Conservation (phyloP, 2,113 vertebrate genomes). For the Pollimyrus isidori region DNA sequence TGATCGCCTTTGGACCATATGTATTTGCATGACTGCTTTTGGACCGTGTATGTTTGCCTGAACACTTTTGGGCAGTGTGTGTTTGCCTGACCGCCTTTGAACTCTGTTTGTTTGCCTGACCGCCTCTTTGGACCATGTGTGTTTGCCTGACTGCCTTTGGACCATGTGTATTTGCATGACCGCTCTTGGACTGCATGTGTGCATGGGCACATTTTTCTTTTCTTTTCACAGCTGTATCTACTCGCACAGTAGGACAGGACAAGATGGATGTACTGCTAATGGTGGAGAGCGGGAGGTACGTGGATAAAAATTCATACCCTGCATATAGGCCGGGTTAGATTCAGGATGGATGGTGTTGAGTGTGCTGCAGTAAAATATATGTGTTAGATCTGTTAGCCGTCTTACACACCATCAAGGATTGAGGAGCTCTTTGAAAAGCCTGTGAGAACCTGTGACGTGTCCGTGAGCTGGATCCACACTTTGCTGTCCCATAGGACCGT, state of each 20-base stretch:
- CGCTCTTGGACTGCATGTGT: background rate
- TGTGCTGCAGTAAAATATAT: background rate
- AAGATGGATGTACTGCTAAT: conserved; percentile 82
- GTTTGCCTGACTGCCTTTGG: background rate
- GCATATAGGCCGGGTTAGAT: background rate
- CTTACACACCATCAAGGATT: background rate
- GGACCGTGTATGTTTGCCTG: background rate
- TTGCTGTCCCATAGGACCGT: conserved; percentile 64
- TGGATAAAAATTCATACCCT: background rate
- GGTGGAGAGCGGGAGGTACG: conserved; percentile 87
- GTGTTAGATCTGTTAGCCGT: background rate
- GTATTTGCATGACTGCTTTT: background rate
- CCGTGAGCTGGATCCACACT: background rate
- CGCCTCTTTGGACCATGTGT: background rate
- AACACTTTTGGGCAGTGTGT: background rate
- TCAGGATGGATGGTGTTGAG: background rate
- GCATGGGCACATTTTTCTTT: background rate
- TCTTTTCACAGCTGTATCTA: conserved; percentile 70
- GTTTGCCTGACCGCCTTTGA: no score
- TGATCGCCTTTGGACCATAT: background rate
- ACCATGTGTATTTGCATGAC: background rate
- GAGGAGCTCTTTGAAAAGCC: background rate
- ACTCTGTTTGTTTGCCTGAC: no score
- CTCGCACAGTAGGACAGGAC: conserved; percentile 74
- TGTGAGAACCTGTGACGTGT: background rate